Conservation (phyloP, 2,113 vertebrate species). For the Phasianus colchicus region DNA sequence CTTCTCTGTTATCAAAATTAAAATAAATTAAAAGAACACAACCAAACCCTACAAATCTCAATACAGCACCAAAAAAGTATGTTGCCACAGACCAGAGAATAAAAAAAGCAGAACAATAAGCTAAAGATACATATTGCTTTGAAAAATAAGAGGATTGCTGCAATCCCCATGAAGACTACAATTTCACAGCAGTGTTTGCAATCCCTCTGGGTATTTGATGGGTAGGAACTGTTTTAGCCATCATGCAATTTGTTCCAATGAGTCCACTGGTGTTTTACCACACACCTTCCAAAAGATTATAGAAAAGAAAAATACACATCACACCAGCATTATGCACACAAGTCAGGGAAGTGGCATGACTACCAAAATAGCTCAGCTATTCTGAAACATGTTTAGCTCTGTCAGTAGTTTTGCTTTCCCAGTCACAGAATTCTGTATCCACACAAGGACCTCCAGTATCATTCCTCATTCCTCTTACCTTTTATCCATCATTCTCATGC, state of each 20-base stretch:
- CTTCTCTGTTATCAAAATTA: accelerated
- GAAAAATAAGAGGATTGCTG: neutral
- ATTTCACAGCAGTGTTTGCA: neutral
- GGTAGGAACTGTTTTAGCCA: neutral
- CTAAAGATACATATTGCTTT: accelerated
- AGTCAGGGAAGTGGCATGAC: no score
- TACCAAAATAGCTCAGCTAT: neutral
- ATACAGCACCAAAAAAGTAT: neutral
- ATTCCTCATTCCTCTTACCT: neutral
- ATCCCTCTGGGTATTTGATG: neutral
- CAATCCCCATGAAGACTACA: neutral
- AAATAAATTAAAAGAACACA: no score
- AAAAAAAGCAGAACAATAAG: neutral
- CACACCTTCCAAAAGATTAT: neutral
- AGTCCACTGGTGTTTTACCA: neutral
- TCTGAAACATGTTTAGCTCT: neutral
- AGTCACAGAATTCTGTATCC: neutral
- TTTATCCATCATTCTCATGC: neutral
- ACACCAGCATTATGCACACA: neutral
- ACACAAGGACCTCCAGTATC: no score
- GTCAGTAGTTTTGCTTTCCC: neutral
- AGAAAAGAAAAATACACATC: neutral
- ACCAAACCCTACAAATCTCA: neutral
- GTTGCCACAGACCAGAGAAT: neutral
- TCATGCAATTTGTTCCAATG: neutral